These are phyloP conservation scores for Opisthograptis luteolata DNA, from an alignment of 2,888 invertebrate genomes.

Conservation along the genomic window DNA sequence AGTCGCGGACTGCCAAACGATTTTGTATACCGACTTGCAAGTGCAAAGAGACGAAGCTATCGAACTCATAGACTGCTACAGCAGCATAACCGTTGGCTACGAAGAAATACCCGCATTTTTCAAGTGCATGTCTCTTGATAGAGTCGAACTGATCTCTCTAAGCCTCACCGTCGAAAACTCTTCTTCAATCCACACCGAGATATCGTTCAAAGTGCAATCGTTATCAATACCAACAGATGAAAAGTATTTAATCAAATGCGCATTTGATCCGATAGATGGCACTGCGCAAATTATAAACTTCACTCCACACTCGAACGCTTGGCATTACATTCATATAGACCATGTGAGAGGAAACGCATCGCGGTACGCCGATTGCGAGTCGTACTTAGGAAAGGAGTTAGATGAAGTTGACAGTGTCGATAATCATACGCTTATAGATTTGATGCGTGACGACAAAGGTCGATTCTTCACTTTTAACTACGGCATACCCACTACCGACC, in stretches of 20 bases:
- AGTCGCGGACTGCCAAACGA: constrained; percentile 86
- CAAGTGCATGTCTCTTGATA: constrained; percentile 80
- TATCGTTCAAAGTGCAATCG: constrained; percentile 77
- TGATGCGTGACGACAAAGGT: constrained; percentile 86
- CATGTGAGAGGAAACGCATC: constrained; percentile 51
- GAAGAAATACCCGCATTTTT: constrained; percentile 58
- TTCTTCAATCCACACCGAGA: constrained; percentile 44
- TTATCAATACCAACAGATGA: constrained; percentile 80
- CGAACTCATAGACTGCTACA: constrained; percentile 63
- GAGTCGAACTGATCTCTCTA: constrained; percentile 56
- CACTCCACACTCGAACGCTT: constrained; percentile 81
- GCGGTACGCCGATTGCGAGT: constrained; percentile 65
- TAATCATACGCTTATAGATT: constrained; percentile 60
- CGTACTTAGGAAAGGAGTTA: constrained; percentile 52
- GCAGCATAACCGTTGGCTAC: constrained; percentile 54
- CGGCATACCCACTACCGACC: constrained; percentile 86
- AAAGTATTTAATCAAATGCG: constrained; percentile 74
- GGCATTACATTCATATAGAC: constrained; percentile 83
- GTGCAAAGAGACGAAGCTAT: constrained; percentile 76
- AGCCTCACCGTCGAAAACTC: constrained; percentile 72
- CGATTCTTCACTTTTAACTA: constrained; percentile 91
- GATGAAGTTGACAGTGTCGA: constrained; percentile 53
- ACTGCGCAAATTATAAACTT: constrained; percentile 72
- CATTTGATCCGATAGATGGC: constrained; percentile 73
- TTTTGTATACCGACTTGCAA: constrained; percentile 86